Evolutionary conservation across 2,888 invertebrate genomes (phyloP), one percentile per base, ranked within the genome.

Genomic region (Trichogramma dendrolimi): DNA sequence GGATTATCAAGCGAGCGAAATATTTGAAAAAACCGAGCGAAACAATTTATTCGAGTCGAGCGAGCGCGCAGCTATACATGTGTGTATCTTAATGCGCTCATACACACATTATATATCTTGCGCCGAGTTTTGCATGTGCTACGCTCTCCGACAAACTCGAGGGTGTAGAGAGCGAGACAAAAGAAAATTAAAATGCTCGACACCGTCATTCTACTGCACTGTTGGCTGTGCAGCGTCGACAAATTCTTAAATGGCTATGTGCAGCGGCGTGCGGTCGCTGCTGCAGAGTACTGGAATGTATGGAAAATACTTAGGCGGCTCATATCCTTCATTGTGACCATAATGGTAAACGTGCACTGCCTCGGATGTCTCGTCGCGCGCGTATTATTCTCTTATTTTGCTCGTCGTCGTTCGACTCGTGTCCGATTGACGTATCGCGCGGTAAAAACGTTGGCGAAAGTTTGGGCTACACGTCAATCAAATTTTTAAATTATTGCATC

Each of bases 171-270:
- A 43, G 48, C 3, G 51, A 53, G 58, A 64, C 64, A 61, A 59
- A 59, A 59, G 61, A 56, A 56, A 61, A 64, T 64, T 61, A 61
- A 64, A 64, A 64, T 64, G 58, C 67, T 58, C 61, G 55, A 27
- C 27, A 27, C 55, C 61, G 62, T 65, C 61, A 49, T 60, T 62
- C 55, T 54, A 64, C 62, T 52, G 57, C 60, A 54, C 44, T 27
- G 27, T 27, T 27, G 27, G 27, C 27, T 44, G 58, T 50, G 57
- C 27, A 27, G 27, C 59, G 55, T 61, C 61, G 68, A 73, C 73
- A 75, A 76, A 75, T 75, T 77, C 72, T 75, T 70, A 74, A 77
- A 77, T 75, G 75, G 73, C 72, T 70, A 69, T 27, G 27, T 69
- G 69, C 70, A 67, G 71, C 55, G 59, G 54, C n/a, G 14, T 48